A percentile compares a stretch with the other conserved stretches of the same genome.
Conservation (phyloP, 1,140 invertebrate species). For the Drosophila miranda region DNA sequence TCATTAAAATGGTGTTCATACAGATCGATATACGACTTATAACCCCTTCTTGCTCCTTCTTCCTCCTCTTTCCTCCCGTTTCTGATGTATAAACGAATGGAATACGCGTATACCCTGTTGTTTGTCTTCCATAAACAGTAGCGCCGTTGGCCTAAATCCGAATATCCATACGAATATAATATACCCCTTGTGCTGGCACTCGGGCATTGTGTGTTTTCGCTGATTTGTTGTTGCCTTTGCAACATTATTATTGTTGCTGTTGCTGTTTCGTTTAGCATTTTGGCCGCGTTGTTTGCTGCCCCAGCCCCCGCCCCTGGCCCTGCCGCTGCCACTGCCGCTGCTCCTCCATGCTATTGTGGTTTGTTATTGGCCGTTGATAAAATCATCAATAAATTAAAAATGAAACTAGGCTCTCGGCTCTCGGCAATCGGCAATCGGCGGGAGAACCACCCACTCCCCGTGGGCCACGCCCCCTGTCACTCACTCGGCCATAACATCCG, state of each 20-base stretch:
- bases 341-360: conserved; percentile 41
- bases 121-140: too few relatives aligned
- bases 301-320: background rate
- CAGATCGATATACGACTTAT: too few relatives aligned
- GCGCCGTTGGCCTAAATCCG: too few relatives aligned
- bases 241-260: conserved; percentile 24
- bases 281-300: conserved; percentile 29
- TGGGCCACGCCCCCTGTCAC: conserved; percentile 44
- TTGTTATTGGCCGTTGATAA: conserved; percentile 66
- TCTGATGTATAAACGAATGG: too few relatives aligned
- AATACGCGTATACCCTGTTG: too few relatives aligned
- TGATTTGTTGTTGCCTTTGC: conserved; percentile 16
- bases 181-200: too few relatives aligned
- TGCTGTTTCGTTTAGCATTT: conserved; percentile 40
- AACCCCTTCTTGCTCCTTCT: too few relatives aligned
- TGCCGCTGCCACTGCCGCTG: background rate
- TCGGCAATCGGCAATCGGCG: background rate
- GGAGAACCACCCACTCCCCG: background rate
- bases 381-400: conserved; percentile 73
- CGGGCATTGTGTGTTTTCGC: background rate
- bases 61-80: too few relatives aligned
- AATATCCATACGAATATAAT: too few relatives aligned
- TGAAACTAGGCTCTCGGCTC: conserved; percentile 53
- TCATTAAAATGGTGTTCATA: too few relatives aligned
- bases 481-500: conserved; percentile 48